Conservation (phyloP, 2,888 invertebrate species). For the Campoplex capitator region DNA sequence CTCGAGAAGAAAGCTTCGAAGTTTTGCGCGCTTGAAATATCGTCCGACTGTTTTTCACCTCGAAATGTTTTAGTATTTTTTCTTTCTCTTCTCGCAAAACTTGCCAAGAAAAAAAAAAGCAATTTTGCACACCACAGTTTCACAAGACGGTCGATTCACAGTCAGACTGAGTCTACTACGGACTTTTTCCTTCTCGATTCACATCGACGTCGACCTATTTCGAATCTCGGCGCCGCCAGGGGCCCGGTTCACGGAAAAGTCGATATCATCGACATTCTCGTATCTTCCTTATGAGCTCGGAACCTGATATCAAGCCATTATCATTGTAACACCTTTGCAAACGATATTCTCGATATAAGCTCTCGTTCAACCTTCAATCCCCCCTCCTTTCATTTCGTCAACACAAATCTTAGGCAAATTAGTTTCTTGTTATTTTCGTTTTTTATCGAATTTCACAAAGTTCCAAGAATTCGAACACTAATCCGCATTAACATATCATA, state of each 20-base stretch:
- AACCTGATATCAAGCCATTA: slow-evolving; percentile 48
- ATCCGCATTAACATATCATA: no score
- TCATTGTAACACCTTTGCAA: slow-evolving; percentile 34
- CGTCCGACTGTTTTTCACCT: not conserved
- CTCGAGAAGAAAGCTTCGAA: not conserved
- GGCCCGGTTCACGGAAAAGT: slow-evolving; percentile 45
- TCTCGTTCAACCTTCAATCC: not conserved
- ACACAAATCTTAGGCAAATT: not conserved
- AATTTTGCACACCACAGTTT: not conserved
- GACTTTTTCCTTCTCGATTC: slow-evolving; percentile 31
- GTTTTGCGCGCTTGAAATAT: not conserved
- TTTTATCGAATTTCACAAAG: not conserved
- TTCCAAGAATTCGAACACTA: not conserved
- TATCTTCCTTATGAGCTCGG: slow-evolving; percentile 48
- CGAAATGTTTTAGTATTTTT: not conserved
- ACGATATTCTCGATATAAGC: slow-evolving; percentile 42
- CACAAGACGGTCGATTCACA: slow-evolving; percentile 2
- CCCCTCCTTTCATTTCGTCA: not conserved
- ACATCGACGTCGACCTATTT: slow-evolving; percentile 61
- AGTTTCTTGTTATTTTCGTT: not conserved
- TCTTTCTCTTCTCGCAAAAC: not conserved
- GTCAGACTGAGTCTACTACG: not conserved
- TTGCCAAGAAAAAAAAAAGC: not conserved
- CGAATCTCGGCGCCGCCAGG: slow-evolving; percentile 42
- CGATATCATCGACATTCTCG: slow-evolving; percentile 57